Evolutionary conservation across 2,888 invertebrate genomes (phyloP), one percentile per base, ranked within the genome.

Genomic region (Athalia circularis): DNA sequence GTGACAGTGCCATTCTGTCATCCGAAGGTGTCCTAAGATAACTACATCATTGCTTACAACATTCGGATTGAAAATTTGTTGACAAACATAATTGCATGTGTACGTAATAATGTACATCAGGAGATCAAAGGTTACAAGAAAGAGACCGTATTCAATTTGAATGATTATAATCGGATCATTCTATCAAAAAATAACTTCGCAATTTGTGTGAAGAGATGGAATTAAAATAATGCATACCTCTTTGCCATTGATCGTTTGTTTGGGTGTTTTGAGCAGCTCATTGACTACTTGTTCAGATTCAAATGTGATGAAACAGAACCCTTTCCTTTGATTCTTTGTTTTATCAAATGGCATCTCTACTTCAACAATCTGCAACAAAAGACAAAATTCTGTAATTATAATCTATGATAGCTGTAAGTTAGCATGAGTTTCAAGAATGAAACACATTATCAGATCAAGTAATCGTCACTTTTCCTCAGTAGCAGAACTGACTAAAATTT

Each of bases 321-420:
- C 97, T 92, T 98, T 96, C 86, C 98, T 94, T 91, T 98, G 97
- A 90, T 97, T 98, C 94, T 98, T 98, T 90, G 96, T 95, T 91
- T 98, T 98, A 91, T 99, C 99, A 88, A 97, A 98, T 79, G 99
- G 99, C 95, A 98, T 96, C 91, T 99, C 99, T 79, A 98, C 95
- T 87, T 98, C 97, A 81, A 97, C 95, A 86, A 98, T 97, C 98
- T 98, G 89, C 13, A 92, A 92, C 81, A 79, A 77, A 83, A 83
- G 82, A 54, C 6, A 57, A 48, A 70, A 79, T 43, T 72, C 59
- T 62, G 50, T 77, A 15, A 78, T 65, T 54, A 9, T 9, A 52
- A 7, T 29, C 15, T 47, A 3, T 50, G 7, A 67, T 6, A 57
- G 54, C 13, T 4, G 29, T 45, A 57, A 4, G 3, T 68, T 11